Conservation (phyloP, 2,797 vertebrate species). For the Geotrypetes seraphini region DNA sequence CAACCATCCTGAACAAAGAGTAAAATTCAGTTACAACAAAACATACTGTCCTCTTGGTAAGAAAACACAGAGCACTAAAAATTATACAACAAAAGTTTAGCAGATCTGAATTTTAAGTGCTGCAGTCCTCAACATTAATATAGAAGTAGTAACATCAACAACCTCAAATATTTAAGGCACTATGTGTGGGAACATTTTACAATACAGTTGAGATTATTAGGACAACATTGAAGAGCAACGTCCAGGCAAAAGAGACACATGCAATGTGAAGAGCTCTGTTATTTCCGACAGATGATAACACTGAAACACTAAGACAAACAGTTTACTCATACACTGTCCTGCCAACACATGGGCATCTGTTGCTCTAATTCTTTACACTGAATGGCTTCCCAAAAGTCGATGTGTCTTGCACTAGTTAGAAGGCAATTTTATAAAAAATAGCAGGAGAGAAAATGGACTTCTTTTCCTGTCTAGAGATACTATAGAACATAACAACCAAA, state of each 20-base stretch:
- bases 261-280: constrained; percentile 88
- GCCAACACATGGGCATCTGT: constrained; percentile 84
- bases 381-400: constrained; percentile 97
- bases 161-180: constrained; percentile 99
- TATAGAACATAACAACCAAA: constrained; percentile 93
- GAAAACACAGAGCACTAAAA: constrained; percentile 57
- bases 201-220: constrained; percentile 93
- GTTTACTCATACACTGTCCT: constrained; percentile 78
- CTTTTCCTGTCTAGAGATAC: constrained; percentile 85
- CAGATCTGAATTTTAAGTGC: constrained; percentile 96
- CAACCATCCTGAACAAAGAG: constrained; percentile 74
- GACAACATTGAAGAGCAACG: constrained; percentile 90
- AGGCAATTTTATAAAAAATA: constrained; percentile 99
- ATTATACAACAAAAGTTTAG: constrained; percentile 72
- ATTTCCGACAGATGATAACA: constrained; percentile 84
- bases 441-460: constrained; percentile 80
- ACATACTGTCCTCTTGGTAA: constrained; percentile 68
- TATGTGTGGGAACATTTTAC: constrained; percentile 97
- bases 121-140: constrained; percentile 96
- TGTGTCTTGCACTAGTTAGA: constrained; percentile 97
- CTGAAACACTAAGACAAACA: constrained; percentile 88
- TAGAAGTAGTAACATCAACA: constrained; percentile 95
- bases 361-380: constrained; percentile 84
- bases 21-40: constrained; percentile 80
- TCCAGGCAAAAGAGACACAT: constrained; percentile 97